Base-by-base conservation (phyloP, 2,888 invertebrate genomes). In the Catocala nupta region DNA sequence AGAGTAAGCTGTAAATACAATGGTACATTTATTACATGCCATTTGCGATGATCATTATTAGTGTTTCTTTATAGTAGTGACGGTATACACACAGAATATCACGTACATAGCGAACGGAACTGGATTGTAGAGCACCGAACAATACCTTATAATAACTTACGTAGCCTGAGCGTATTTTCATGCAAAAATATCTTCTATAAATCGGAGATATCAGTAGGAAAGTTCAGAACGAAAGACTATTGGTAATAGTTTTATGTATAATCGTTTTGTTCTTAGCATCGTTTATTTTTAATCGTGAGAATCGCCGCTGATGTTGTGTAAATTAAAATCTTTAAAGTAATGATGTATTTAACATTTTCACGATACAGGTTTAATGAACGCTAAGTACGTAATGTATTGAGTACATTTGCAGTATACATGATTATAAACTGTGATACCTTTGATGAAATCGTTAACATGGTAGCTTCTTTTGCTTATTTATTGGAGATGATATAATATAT, bases 11-110 rank as follows among this genome's bases (percentile, higher is more conserved):
- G 63, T 62, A 70, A 74, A 69, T 55, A 78, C 77, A 80, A 80
- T 78, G 71, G 77, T 70, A 74, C 77, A 78, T 77, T 80, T 75
- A 70, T 77, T 68, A 73, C 58, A 65, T 54, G 64, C 62, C 68
- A 67, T 63, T 59, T 63, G 49, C 33, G 61, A 66, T 60, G 52
- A 62, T 65, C 59, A 60, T 63, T 70, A 63, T 63, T 57, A 65
- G 57, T 61, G 63, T 59, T 62, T 39, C 36, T 39, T 39, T 39
- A 39, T 39, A 8, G 9, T 39, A 39, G 36, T 36, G 44, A 36
- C 56, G 39, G 42, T 52, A 53, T 65, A 53, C 50, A 65, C 59
- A 44, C 71, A 59, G 60, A 67, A 70, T 56, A 70, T 71, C 63
- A 70, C 58, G 63, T 59, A 56, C 47, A 34, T n/a, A 44, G 48